These are phyloP conservation scores for Myotis vivesi DNA, from an alignment of 2,797 vertebrate species.

Conservation along the genomic window DNA sequence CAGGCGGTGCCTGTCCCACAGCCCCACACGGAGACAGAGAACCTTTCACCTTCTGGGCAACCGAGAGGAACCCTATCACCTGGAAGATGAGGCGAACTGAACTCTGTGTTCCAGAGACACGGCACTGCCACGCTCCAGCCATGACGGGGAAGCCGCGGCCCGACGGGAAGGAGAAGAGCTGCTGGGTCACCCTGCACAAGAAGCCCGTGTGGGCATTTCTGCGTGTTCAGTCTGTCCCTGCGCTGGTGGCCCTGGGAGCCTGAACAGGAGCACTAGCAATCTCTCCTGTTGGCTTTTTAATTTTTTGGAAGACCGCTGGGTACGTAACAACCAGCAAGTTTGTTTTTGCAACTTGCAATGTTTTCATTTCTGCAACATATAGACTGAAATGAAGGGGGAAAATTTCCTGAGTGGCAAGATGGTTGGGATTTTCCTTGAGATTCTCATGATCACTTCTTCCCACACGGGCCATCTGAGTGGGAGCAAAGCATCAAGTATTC, in stretches of 20 bases:
- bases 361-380: background rate
- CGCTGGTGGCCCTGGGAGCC: background rate
- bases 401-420: background rate
- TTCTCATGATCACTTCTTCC: background rate
- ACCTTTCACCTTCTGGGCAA: slow-evolving; percentile 1
- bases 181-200: background rate
- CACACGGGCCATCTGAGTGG: background rate
- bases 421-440: background rate
- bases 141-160: background rate
- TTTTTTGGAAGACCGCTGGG: background rate
- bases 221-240: background rate
- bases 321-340: background rate
- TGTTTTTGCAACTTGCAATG: slow-evolving; percentile 17
- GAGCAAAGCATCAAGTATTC: background rate
- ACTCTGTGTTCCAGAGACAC: background rate
- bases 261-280: background rate
- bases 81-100: background rate
- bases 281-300: slow-evolving; percentile 18
- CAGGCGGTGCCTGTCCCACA: slow-evolving; percentile 73
- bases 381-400: slow-evolving; percentile 25
- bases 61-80: slow-evolving; percentile 3
- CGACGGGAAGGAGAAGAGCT: background rate
- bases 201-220: slow-evolving; percentile 33
- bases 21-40: slow-evolving; percentile 29
- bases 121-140: background rate